These are phyloP conservation scores for Drosophila ananassae DNA, from an alignment of 1,140 invertebrate genomes.

Conservation along the genomic window DNA sequence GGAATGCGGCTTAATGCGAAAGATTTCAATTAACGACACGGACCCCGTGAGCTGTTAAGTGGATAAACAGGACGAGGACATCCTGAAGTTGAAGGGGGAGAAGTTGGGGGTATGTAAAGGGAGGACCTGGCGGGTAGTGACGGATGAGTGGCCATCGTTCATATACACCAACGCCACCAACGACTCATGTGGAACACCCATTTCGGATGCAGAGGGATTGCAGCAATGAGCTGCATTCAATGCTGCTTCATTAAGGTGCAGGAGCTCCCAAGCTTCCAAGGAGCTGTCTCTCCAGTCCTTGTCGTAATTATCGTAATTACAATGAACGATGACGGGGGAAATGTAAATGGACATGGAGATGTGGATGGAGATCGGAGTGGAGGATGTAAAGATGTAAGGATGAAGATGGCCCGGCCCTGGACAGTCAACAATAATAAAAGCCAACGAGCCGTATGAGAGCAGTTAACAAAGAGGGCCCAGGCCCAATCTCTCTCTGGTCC, in stretches of 20 bases:
- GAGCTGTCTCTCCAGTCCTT: slow-evolving; percentile 50
- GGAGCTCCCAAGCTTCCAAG: slow-evolving; percentile 25
- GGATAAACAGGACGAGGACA: slow-evolving; percentile 61
- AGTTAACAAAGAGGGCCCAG: slow-evolving; percentile 22
- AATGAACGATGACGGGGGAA: slow-evolving; percentile 65
- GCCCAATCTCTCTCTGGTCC: slow-evolving; percentile 10
- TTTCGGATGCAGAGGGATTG: slow-evolving; percentile 25
- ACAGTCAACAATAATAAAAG: slow-evolving; percentile 69
- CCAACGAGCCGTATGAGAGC: slow-evolving; percentile 60
- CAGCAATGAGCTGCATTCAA: slow-evolving; percentile 59
- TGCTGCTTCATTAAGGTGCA: slow-evolving; percentile 73
- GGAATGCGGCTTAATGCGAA: slow-evolving; percentile 64
- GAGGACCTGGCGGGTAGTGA: slow-evolving; percentile 4
- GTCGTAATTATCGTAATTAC: slow-evolving; percentile 80
- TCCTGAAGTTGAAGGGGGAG: slow-evolving; percentile 16
- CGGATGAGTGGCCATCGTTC: slow-evolving; percentile 33
- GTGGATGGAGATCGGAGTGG: slow-evolving; percentile 2
- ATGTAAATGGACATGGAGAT: slow-evolving; percentile 52
- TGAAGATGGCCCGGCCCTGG: slow-evolving; percentile 10
- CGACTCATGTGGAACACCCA: slow-evolving; percentile 20
- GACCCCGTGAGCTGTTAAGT: slow-evolving; percentile 61
- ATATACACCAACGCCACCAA: not conserved
- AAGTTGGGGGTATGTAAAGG: slow-evolving; percentile 7
- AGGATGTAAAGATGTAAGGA: slow-evolving; percentile 13
- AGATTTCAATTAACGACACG: slow-evolving; percentile 78